Evolutionary conservation across 2,888 invertebrate genomes (phyloP).

Genomic region (Eupithecia abbreviata): DNA sequence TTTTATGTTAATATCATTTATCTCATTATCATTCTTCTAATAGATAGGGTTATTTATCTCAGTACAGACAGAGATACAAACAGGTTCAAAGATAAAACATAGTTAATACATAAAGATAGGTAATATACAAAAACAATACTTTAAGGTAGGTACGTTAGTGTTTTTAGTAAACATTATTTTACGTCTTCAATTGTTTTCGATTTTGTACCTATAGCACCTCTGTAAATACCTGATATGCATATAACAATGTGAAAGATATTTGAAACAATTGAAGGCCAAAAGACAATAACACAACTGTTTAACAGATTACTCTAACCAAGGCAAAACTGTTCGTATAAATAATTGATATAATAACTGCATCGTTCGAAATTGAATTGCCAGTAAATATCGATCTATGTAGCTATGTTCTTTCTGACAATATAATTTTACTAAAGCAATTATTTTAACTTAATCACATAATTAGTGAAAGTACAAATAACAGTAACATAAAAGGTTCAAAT

Average conservation of each 20-base stretch:
- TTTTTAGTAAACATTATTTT: conserved; percentile 1
- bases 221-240: neutral
- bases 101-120: neutral
- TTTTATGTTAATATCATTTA: neutral
- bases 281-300: neutral
- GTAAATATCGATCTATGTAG: neutral
- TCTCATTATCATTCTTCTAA: too few relatives aligned
- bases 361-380: neutral
- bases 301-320: neutral
- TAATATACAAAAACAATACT: neutral
- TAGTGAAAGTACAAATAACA: conserved; percentile 52
- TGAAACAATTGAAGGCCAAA: conserved; percentile 1
- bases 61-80: neutral
- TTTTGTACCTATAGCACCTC: neutral
- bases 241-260: neutral
- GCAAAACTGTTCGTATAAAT: neutral
- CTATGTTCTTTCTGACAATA: neutral
- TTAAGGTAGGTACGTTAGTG: neutral
- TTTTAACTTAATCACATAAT: conserved; percentile 31
- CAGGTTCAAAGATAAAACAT: neutral
- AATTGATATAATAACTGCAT: neutral
- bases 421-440: conserved; percentile 8
- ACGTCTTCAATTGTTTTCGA: conserved; percentile 3
- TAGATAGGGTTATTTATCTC: neutral
- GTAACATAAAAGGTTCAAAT: conserved; percentile 51